Evolutionary conservation across 1,140 invertebrate genomes (phyloP).

Genomic region (Tribolium castaneum): DNA sequence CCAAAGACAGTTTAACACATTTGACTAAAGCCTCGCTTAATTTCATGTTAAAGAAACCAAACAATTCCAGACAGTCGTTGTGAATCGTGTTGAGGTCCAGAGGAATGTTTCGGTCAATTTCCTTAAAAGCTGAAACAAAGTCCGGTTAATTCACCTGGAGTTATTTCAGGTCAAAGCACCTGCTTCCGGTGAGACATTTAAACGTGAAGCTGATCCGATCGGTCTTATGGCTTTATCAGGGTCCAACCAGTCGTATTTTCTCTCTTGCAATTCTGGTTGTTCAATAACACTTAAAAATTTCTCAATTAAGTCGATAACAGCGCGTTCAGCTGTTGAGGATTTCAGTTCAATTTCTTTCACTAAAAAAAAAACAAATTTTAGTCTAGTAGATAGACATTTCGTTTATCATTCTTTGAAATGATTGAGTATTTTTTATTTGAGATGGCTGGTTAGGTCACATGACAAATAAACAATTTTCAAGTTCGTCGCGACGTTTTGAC

Average conservation of each 20-base stretch:
- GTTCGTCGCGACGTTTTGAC: too few species aligned
- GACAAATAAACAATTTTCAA: too few species aligned
- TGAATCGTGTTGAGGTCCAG: constrained; percentile 71
- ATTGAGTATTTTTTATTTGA: too few species aligned
- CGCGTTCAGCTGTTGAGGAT: constrained; percentile 72
- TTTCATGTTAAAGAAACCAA: constrained; percentile 79
- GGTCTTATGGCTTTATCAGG: constrained; percentile 69
- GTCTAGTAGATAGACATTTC: neutral
- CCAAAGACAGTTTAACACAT: constrained; percentile 75
- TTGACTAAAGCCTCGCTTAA: constrained; percentile 76
- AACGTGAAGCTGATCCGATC: constrained; percentile 68
- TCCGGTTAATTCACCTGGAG: neutral
- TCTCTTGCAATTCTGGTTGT: constrained; percentile 67
- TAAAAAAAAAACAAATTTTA: constrained; percentile 44
- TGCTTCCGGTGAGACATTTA: constrained; percentile 67
- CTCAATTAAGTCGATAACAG: constrained; percentile 77
- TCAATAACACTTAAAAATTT: constrained; percentile 73
- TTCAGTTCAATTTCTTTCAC: constrained; percentile 69
- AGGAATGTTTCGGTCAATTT: constrained; percentile 69
- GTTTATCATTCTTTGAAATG: too few species aligned
- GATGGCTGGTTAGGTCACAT: too few species aligned
- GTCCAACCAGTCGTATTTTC: constrained; percentile 75
- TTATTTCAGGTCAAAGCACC: constrained; percentile 58
- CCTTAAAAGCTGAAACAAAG: constrained; percentile 67
- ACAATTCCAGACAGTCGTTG: constrained; percentile 80